Evolutionary conservation across 2,113 vertebrate species (phyloP), one percentile per base, ranked within the genome.

Genomic region (Equus przewalskii): DNA sequence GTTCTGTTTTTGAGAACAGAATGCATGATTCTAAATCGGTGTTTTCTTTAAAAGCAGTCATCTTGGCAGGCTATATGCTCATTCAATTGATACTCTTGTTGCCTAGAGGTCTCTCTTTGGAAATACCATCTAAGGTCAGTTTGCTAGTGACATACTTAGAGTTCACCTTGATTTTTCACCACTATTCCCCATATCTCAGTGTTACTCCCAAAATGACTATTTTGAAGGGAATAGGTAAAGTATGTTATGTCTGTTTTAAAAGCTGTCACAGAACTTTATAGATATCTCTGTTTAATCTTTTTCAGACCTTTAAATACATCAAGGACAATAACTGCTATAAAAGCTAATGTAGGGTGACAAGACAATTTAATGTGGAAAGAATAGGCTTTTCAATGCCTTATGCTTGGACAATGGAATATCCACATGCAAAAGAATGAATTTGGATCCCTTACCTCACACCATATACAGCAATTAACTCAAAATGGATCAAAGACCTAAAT

Each of bases 151-250:
- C 11, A 64, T 41, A 86, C 26, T 56, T 33, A 56, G 30, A 49
- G 54, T 58, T 64, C 18, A 62, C 62, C 36, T 91, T 84, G 51
- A 73, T 62, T 91, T 81, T 88, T 72, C 36, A 72, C 30, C 54
- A 83, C 21, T 10, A 56, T 62, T 91, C 33, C 36, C 51, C 62
- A 58, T 82, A 83, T 92, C 49, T 94, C 78, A 60, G 51, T 78
- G 33, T 16, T 78, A 96, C 26, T 84, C 64, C 21, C 14, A 51
- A 91, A 78, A 78, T 56, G 41, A 96, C 60, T n/a, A 22, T 81
- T 91, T 88, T 82, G 49, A 84, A 96, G 28, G 49, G 18, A 86
- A 78, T 93, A 11, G 1, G 65, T 86, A 19, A 90, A 95, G 24
- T 75, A 88, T 91, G 12, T 67, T 65, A 64, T 33, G 7, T 93